Percentiles rank a stretch among this genome's conserved stretches.
These are phyloP conservation scores for Sylvicola fuscatus DNA, from an alignment of 2,888 invertebrate species.

Conservation along the genomic window DNA sequence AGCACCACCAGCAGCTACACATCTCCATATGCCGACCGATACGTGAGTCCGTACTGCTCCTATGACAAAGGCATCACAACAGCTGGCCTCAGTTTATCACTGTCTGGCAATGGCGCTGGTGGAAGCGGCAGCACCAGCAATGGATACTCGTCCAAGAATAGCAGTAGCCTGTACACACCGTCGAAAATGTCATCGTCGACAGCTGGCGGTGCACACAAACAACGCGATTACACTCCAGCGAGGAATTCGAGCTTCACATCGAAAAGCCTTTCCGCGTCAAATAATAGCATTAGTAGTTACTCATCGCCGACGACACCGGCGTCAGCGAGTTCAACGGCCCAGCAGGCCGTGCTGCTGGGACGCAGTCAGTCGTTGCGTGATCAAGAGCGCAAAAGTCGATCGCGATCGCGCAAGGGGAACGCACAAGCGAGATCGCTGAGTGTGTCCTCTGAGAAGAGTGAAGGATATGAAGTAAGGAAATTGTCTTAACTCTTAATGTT, in stretches of 20 bases:
- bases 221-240: not conserved
- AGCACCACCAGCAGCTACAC: constrained; percentile 12
- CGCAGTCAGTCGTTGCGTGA: constrained; percentile 25
- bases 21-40: constrained; percentile 19
- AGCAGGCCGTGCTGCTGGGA: constrained; percentile 12
- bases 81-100: constrained; percentile 20
- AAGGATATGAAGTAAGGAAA: constrained; percentile 63
- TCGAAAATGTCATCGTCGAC: constrained; percentile 1
- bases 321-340: constrained; percentile 12
- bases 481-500: not conserved
- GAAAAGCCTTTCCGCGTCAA: not conserved
- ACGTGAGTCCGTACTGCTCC: constrained; percentile 19
- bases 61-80: constrained; percentile 26
- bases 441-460: constrained; percentile 51
- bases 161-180: constrained; percentile 11
- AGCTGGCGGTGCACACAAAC: constrained; percentile 5
- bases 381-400: constrained; percentile 25
- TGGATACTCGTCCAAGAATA: constrained; percentile 15
- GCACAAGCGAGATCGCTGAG: constrained; percentile 33
- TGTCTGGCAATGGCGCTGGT: constrained; percentile 8
- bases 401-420: constrained; percentile 14
- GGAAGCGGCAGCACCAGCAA: constrained; percentile 2
- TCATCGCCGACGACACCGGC: constrained; percentile 5
- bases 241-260: not conserved
- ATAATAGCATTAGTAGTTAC: not conserved